These are phyloP conservation scores for Rhimphoctona megacephalus DNA, from an alignment of 2,888 invertebrate genomes.

Conservation along the genomic window DNA sequence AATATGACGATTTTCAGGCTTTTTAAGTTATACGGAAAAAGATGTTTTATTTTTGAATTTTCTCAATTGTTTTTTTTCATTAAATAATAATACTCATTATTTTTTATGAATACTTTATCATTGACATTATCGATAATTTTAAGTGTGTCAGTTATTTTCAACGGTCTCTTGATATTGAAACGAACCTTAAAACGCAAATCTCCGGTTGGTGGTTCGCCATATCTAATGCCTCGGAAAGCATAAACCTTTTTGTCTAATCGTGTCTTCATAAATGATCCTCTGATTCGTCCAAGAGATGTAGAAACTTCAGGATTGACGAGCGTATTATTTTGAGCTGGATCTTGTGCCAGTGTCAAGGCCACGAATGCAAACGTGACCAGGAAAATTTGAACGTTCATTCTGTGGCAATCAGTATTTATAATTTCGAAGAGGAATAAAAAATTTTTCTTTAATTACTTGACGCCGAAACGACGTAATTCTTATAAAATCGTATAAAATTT, in stretches of 20 bases:
- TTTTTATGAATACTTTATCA: too few relatives aligned
- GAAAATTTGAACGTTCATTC: constrained; percentile 9
- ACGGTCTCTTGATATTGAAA: neutral
- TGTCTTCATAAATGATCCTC: constrained; percentile 65
- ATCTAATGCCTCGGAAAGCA: constrained; percentile 68
- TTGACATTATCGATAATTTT: too few relatives aligned
- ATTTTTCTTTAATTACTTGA: neutral
- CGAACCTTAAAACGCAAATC: constrained; percentile 65
- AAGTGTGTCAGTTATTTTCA: neutral
- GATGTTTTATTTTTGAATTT: too few relatives aligned
- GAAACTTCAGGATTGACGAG: constrained; percentile 45
- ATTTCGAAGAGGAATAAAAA: neutral
- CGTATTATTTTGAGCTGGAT: neutral
- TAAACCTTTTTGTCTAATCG: constrained; percentile 60
- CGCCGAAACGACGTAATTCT: neutral
- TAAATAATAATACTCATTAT: too few relatives aligned
- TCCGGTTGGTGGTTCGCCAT: constrained; percentile 66
- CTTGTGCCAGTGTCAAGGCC: neutral
- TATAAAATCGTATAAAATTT: neutral
- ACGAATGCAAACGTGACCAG: neutral
- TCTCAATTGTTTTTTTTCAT: too few relatives aligned
- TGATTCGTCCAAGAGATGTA: constrained; percentile 66
- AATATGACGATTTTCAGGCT: too few relatives aligned
- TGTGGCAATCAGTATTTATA: neutral
- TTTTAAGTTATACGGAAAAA: too few relatives aligned